Conservation (phyloP, 2,888 invertebrate genomes). For the Phaedon cochleariae region DNA sequence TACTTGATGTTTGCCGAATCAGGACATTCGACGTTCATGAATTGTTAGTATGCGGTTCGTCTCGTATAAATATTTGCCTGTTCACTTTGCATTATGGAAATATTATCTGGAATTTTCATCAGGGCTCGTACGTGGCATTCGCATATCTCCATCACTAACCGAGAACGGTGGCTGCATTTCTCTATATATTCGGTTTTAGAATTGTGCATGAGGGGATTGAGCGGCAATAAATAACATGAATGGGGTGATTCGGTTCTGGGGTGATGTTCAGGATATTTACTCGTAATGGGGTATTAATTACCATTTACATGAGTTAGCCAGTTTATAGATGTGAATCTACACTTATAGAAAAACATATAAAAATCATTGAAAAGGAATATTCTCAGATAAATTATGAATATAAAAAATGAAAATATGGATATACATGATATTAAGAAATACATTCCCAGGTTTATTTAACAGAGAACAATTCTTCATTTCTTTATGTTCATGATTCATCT, state of each 20-base stretch:
- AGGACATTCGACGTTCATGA: slow-evolving; percentile 41
- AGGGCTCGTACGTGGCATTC: slow-evolving; percentile 14
- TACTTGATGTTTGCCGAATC: slow-evolving; percentile 47
- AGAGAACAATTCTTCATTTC: no score
- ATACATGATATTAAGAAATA: no score
- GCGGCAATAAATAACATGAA: not conserved
- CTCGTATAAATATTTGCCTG: slow-evolving; percentile 35
- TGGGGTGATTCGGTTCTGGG: slow-evolving; percentile 3
- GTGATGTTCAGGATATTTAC: not conserved
- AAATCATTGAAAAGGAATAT: no score
- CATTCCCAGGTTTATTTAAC: no score
- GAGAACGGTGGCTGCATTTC: slow-evolving; percentile 10
- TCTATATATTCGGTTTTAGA: not conserved
- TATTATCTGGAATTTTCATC: slow-evolving; percentile 32
- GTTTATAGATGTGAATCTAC: no score
- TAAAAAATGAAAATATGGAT: no score
- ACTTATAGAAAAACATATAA: no score
- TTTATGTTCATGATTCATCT: no score
- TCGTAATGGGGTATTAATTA: not conserved
- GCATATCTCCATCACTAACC: slow-evolving; percentile 10
- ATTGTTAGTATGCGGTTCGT: slow-evolving; percentile 33
- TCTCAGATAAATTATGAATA: no score
- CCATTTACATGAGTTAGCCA: not conserved
- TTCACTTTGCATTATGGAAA: slow-evolving; percentile 39
- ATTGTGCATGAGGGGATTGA: not conserved